Evolutionary conservation across 2,888 invertebrate genomes (phyloP), one percentile per base, ranked within the genome.

Genomic region (Lithophane ornitopus): DNA sequence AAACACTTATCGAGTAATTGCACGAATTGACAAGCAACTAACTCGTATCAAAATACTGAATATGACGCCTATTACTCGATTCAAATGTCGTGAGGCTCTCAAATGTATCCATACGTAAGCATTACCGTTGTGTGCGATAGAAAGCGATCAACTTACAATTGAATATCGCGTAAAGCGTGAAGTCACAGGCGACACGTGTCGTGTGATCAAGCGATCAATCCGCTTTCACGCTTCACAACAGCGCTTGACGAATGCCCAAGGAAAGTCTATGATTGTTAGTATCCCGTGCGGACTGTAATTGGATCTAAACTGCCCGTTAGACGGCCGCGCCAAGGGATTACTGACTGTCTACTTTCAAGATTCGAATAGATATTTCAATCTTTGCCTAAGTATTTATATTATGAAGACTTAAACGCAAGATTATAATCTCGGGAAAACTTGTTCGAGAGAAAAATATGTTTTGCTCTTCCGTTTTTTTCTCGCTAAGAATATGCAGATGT

Each of bases 101-200:
- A 66, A 71, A 84, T 70, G 72, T 66, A 74, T 78, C 74, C 69
- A 28, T 62, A 56, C 63, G 59, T 74, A 84, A 78, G 76, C 81
- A 81, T 87, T 78, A 78, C 61, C 66, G 75, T 80, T 70, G 70
- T 62, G 75, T 81, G 76, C 67, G 62, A 76, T 80, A 91, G 94
- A 94, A 94, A 94, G 92, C 92, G 90, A 93, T 93, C 91, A 89
- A 89, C 91, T 92, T 92, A 91, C 94, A 90, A 93, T 92, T 91
- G 92, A 93, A 94, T 93, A 92, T 91, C 90, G 89, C 87, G 88
- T 90, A 87, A 84, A 86, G 85, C 90, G 89, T 91, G 88, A 90
- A 92, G 76, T 75, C 67, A 65, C 80, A 81, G 77, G 62, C 41
- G 76, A 89, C 90, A 91, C 89, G 90, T 90, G 91, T 89, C 89